phyloP scores from a whole-genome alignment of 2,888 invertebrate genomes.

The Parasteatoda lunata region DNA sequence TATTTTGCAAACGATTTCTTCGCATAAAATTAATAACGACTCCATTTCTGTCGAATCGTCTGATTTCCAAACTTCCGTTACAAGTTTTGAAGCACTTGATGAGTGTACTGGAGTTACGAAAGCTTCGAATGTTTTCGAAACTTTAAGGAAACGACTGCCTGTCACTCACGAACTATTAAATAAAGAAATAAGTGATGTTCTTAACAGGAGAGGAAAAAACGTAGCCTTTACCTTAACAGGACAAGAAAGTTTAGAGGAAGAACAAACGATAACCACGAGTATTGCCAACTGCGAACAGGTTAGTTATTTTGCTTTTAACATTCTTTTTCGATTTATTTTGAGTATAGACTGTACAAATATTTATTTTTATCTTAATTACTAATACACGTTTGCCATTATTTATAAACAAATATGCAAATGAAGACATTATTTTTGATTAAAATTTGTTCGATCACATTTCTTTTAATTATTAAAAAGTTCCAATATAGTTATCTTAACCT shows the following conservation, averaged over 20 bases:
- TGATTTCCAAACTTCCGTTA: too few species aligned
- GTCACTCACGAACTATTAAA: conserved; percentile 1
- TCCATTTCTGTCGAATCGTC: conserved; percentile 13
- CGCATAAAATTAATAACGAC: neutral
- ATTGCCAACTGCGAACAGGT: neutral
- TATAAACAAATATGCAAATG: too few species aligned
- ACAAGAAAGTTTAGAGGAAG: conserved; percentile 4
- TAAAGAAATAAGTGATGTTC: neutral
- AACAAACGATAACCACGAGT: neutral
- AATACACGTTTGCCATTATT: too few species aligned
- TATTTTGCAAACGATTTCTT: neutral
- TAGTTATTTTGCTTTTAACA: too few species aligned
- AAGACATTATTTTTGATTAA: too few species aligned
- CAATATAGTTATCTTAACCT: too few species aligned
- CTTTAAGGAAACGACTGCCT: conserved; percentile 6
- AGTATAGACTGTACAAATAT: too few species aligned
- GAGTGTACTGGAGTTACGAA: neutral
- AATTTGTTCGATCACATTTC: too few species aligned
- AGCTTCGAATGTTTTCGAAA: neutral
- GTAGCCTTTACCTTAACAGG: neutral
- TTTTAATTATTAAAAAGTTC: too few species aligned
- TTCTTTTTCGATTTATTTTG: too few species aligned
- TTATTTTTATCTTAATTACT: too few species aligned
- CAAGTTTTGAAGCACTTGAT: neutral
- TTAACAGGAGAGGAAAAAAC: neutral